These are phyloP conservation scores for Gopherus flavomarginatus DNA, from an alignment of 2,113 vertebrate species.

Conservation along the genomic window DNA sequence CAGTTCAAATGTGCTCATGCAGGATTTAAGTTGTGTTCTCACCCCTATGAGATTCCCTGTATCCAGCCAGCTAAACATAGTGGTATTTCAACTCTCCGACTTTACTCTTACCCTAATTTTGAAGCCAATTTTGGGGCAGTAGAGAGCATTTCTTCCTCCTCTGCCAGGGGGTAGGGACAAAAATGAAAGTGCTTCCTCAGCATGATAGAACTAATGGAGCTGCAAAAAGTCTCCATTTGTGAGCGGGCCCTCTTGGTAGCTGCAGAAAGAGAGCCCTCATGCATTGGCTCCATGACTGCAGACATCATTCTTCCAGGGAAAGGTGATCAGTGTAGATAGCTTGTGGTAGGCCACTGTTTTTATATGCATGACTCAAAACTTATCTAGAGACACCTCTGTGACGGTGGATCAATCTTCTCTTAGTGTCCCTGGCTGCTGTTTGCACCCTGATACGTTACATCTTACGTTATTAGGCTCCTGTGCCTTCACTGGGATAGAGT, in stretches of 20 bases:
- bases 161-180: neutral
- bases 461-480: neutral
- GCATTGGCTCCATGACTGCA: neutral
- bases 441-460: neutral
- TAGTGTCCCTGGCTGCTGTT: neutral
- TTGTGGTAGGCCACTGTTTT: neutral
- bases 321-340: neutral
- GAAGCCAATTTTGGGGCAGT: neutral
- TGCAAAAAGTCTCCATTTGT: neutral
- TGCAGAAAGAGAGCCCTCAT: neutral
- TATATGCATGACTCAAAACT: neutral
- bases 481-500: neutral
- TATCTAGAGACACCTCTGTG: neutral
- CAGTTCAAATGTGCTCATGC: neutral
- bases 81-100: neutral
- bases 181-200: neutral
- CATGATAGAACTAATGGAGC: neutral
- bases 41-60: neutral
- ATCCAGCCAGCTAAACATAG: neutral
- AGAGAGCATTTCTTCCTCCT: neutral
- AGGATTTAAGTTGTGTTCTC: neutral
- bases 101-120: neutral
- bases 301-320: neutral
- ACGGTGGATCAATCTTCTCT: neutral
- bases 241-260: neutral